phyloP scores from a whole-genome alignment of 2,888 invertebrate genomes.

The Cryptocephalus primarius region DNA sequence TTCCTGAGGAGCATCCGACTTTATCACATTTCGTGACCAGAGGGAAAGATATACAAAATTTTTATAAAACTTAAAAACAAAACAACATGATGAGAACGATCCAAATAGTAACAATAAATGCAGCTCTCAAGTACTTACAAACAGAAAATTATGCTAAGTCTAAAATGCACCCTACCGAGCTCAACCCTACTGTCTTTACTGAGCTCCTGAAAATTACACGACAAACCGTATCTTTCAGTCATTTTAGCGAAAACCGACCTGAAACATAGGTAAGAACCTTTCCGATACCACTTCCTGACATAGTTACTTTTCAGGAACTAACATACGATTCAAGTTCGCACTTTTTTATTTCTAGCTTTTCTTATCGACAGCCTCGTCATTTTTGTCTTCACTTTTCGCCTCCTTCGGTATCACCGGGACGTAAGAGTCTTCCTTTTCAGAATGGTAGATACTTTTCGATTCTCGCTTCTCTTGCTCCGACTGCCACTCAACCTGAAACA shows the following conservation, averaged over 20 bases:
- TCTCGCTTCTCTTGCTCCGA: slow-evolving; percentile 59
- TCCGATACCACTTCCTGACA: background rate
- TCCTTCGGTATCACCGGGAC: slow-evolving; percentile 21
- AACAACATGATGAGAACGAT: slow-evolving; percentile 4
- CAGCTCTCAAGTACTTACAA: slow-evolving; percentile 6
- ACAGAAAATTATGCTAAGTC: background rate
- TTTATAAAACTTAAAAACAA: slow-evolving; percentile 3
- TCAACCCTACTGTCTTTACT: too few relatives aligned
- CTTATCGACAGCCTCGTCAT: background rate
- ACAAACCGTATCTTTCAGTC: too few relatives aligned
- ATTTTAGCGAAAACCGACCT: background rate
- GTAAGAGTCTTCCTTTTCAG: slow-evolving; percentile 34
- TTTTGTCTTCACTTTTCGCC: background rate
- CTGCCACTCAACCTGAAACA: slow-evolving; percentile 55
- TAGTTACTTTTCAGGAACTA: background rate
- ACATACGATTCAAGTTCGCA: too few relatives aligned
- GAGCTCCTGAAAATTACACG: background rate
- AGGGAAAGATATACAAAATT: background rate
- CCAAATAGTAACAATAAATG: slow-evolving; percentile 14
- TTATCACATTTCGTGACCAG: slow-evolving; percentile 13
- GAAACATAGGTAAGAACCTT: slow-evolving; percentile 1
- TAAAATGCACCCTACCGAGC: background rate
- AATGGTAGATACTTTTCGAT: slow-evolving; percentile 38
- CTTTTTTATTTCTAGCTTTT: background rate
- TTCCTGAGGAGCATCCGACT: slow-evolving; percentile 24